Base-by-base conservation (phyloP, 1,140 invertebrate species). In the Archivesica marissinica region DNA sequence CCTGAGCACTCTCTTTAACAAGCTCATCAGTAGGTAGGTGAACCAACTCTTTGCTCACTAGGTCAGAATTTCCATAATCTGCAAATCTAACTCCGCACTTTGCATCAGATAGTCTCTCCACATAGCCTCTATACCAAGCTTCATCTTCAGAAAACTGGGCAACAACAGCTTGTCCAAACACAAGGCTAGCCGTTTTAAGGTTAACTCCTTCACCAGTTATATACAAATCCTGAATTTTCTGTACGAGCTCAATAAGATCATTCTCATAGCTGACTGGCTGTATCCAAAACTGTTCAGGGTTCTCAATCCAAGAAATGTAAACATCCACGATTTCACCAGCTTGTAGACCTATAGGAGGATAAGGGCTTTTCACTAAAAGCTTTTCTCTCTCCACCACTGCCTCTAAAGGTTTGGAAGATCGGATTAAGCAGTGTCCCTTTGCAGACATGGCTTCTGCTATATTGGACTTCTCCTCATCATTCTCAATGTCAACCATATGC, bases 41-140 rank as follows among this genome's bases (percentile, higher is more conserved):
- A 15, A 91, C 15, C 0, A n/a, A 41, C 9, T 47, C 85, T 35
- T 50, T 44, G 23, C n/a, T 44, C 6, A 91, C 83, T 4, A 44
- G 61, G 33, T 93, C 92, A 44, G 86, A 75, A 39, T 94, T 95
- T 86, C 95, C 95, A 90, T 95, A 95, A 91, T 98, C 97, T 6
- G 98, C 95, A 90, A 97, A 98, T 30, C 96, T 95, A 0, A 98
- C 96, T 0, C 96, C 96, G 17, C 95, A 96, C 33, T 96, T 96
- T 17, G 56, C 56, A 13, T 56, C 83, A 20, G 80, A 68, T 0
- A 90, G 35, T n/a, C 80, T 96, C 0, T 97, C 94, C 17, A 98
- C 96, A 88, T 96, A 95, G 0, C 97, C 97, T 82, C 97, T 94
- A 90, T 97, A 98, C 96, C 97, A 97, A 64, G 95, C 95, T 30